Evolutionary conservation across 2,113 vertebrate genomes (phyloP).

Genomic region (Butorides virescens): DNA sequence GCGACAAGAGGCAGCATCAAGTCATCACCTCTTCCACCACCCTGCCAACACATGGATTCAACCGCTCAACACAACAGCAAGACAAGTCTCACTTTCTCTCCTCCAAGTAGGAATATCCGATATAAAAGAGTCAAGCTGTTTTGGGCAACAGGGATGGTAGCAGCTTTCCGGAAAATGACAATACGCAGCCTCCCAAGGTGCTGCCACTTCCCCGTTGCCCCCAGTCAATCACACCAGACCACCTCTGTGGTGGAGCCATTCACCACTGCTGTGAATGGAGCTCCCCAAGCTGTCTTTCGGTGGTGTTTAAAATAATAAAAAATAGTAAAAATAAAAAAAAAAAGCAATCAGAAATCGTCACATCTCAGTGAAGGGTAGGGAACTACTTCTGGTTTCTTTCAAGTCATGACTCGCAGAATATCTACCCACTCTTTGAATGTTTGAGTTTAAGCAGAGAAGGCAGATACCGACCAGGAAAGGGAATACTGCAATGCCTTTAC

Average conservation of each 20-base stretch:
- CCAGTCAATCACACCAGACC: not conserved
- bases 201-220: not conserved
- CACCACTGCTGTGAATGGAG: not conserved
- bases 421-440: not conserved
- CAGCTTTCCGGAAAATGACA: not conserved
- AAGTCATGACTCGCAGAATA: not conserved
- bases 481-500: conserved; percentile 53
- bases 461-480: conserved; percentile 6
- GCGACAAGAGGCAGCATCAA: not conserved
- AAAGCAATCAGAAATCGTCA: not conserved
- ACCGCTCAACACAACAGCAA: not conserved
- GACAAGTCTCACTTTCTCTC: not conserved
- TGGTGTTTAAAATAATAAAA: not conserved
- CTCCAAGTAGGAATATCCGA: not conserved
- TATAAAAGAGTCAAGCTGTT: not conserved
- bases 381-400: not conserved
- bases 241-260: not conserved
- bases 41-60: not conserved
- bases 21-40: not conserved
- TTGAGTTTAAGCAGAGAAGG: not conserved
- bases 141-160: not conserved
- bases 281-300: not conserved
- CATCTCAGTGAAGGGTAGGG: not conserved
- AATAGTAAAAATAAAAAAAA: not conserved
- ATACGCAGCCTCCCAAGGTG: not conserved